phyloP scores from a whole-genome alignment of 92 coral and sea anemone genomes.

The Hydrozoanthus gracilis region DNA sequence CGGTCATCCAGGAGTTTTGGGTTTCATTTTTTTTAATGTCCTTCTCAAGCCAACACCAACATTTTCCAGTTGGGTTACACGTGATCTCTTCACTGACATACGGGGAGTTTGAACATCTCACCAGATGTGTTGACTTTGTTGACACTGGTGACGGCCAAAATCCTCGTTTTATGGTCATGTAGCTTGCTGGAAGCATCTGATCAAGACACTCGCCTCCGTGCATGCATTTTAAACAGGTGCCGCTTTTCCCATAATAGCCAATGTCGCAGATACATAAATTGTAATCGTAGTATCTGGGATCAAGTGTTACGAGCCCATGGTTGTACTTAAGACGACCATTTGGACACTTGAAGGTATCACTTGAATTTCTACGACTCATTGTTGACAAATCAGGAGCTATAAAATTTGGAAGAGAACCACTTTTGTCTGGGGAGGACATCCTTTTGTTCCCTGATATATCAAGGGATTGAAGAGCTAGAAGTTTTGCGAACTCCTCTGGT shows the following conservation, averaged over 20 bases:
- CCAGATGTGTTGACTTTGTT: slow-evolving; percentile 68
- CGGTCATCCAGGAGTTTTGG: slow-evolving; percentile 36
- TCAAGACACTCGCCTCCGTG: slow-evolving; percentile 63
- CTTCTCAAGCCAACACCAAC: slow-evolving; percentile 51
- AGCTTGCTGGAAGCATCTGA: slow-evolving; percentile 46
- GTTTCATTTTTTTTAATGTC: slow-evolving; percentile 2
- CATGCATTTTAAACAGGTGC: slow-evolving; percentile 71
- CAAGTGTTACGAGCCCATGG: slow-evolving; percentile 71
- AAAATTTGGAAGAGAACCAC: slow-evolving; percentile 65
- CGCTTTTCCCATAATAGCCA: slow-evolving; percentile 73
- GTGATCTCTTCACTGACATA: slow-evolving; percentile 30
- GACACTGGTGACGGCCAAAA: slow-evolving; percentile 80
- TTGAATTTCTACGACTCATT: slow-evolving; percentile 37
- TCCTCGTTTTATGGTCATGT: slow-evolving; percentile 72
- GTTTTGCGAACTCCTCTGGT: slow-evolving; percentile 61
- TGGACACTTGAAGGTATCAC: slow-evolving; percentile 72
- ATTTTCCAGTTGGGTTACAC: slow-evolving; percentile 69
- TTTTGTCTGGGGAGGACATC: slow-evolving; percentile 42
- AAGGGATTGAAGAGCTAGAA: slow-evolving; percentile 64
- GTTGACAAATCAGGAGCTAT: slow-evolving; percentile 61
- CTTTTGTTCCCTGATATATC: slow-evolving; percentile 65
- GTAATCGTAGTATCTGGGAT: slow-evolving; percentile 71
- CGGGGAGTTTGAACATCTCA: slow-evolving; percentile 52
- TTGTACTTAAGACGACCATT: slow-evolving; percentile 63
- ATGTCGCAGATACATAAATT: slow-evolving; percentile 72